phyloP scores from a whole-genome alignment of 2,797 vertebrate species.

The Macroramphosus scolopax region DNA sequence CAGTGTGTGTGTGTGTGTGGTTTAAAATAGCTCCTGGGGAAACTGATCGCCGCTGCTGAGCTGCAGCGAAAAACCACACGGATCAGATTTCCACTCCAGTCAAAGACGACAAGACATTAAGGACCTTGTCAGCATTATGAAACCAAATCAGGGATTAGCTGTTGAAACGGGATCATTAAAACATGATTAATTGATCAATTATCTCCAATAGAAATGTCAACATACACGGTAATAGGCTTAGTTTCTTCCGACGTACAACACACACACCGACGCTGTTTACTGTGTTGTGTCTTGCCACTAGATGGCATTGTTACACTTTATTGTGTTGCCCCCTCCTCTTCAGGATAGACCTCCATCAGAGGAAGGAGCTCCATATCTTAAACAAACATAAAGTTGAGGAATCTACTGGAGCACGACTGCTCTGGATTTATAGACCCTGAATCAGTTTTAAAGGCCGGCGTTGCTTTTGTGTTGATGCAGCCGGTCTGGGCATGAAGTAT shows the following conservation, averaged over 20 bases:
- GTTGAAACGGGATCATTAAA: constrained; percentile 6
- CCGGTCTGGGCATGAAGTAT: constrained; percentile 42
- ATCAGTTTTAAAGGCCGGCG: constrained; percentile 20
- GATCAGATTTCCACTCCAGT: constrained; percentile 51
- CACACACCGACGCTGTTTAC: background rate
- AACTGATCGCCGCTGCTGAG: constrained; percentile 56
- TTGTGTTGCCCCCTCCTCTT: constrained; percentile 15
- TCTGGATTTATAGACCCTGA: constrained; percentile 45
- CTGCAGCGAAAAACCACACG: constrained; percentile 32
- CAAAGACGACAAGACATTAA: constrained; percentile 32
- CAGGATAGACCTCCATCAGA: constrained; percentile 25
- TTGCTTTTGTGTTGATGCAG: constrained; percentile 42
- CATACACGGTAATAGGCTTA: background rate
- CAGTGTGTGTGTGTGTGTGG: constrained; percentile 24
- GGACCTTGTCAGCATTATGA: constrained; percentile 12
- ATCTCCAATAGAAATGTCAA: background rate
- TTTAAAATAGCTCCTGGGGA: constrained; percentile 68
- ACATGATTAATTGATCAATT: background rate
- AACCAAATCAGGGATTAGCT: constrained; percentile 5
- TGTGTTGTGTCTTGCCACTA: constrained; percentile 50
- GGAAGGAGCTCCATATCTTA: constrained; percentile 23
- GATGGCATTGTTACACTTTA: constrained; percentile 68
- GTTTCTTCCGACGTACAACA: background rate
- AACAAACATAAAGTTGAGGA: constrained; percentile 28
- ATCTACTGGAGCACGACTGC: constrained; percentile 25